A percentile compares a stretch with the other conserved stretches of the same genome.
Conservation (phyloP, 1,140 invertebrate species). For the Drosophila bocqueti region DNA sequence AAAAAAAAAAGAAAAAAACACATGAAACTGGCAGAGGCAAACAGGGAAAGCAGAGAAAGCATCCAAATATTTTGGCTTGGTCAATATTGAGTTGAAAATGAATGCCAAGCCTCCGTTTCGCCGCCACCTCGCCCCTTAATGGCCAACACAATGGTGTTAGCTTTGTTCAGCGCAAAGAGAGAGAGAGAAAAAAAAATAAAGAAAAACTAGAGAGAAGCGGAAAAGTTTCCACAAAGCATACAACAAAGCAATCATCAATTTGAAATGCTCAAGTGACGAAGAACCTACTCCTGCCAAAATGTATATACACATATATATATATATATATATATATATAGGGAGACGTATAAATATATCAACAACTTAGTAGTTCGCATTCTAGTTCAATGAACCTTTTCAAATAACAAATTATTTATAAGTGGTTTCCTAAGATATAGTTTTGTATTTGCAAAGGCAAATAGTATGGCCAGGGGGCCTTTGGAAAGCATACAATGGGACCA, state of each 20-base stretch:
- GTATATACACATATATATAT: not conserved
- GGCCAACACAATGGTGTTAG: conserved; percentile 40
- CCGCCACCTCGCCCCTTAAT: conserved; percentile 20
- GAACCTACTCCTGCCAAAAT: conserved; percentile 17
- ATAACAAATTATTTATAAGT: not conserved
- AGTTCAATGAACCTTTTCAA: conserved; percentile 17
- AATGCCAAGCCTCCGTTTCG: conserved; percentile 25
- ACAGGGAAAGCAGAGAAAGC: conserved; percentile 21
- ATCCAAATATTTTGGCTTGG: conserved; percentile 43
- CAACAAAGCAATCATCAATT: conserved; percentile 46
- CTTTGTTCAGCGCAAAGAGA: conserved; percentile 25
- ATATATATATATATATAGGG: not conserved
- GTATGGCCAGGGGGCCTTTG: not conserved
- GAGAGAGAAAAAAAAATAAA: not conserved
- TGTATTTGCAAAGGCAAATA: not conserved
- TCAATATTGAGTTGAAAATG: conserved; percentile 51
- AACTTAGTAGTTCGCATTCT: not conserved
- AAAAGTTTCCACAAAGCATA: conserved; percentile 32
- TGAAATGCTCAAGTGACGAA: conserved; percentile 40
- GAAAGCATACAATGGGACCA: not conserved
- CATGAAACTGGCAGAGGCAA: conserved; percentile 1
- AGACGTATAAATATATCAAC: not conserved
- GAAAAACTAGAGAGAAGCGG: conserved; percentile 12
- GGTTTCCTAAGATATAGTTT: not conserved
- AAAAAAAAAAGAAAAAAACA: not conserved